Evolutionary conservation across 2,797 vertebrate genomes (phyloP).

Genomic region (Rhinogobio ventralis): DNA sequence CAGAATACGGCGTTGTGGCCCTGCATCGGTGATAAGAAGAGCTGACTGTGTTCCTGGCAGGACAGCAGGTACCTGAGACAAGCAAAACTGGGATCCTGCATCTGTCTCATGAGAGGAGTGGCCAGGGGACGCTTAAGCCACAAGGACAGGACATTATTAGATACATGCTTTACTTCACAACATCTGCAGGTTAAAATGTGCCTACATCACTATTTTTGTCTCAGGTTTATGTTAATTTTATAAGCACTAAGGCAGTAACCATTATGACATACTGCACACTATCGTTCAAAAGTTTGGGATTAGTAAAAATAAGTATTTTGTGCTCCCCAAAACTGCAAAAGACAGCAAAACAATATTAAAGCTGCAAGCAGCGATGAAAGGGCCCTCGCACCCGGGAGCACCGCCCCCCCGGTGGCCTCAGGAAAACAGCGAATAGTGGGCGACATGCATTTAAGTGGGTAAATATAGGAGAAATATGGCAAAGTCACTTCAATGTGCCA

Average conservation of each 20-base stretch:
- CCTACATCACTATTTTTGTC: not conserved
- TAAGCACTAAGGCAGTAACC: not conserved
- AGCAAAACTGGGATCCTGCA: constrained; percentile 94
- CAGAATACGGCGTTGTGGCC: constrained; percentile 91
- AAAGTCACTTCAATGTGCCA: too few species aligned
- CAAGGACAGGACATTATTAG: constrained; percentile 17
- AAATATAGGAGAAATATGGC: too few species aligned
- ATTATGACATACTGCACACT: not conserved
- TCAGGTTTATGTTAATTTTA: not conserved
- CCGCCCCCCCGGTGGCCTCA: too few species aligned
- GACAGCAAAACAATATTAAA: not conserved
- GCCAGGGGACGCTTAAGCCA: constrained; percentile 86
- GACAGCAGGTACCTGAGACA: constrained; percentile 87
- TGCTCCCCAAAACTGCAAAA: not conserved
- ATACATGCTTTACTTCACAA: constrained; percentile 36
- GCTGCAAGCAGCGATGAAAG: too few species aligned
- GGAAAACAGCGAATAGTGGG: too few species aligned
- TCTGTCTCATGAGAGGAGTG: constrained; percentile 83
- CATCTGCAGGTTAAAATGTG: not conserved
- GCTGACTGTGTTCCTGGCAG: constrained; percentile 85
- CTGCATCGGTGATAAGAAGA: constrained; percentile 87
- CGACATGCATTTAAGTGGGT: too few species aligned
- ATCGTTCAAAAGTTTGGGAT: not conserved
- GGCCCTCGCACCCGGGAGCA: too few species aligned
- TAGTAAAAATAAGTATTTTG: not conserved